Conservation (phyloP, 1,140 invertebrate species). For the Goniozus legneri region DNA sequence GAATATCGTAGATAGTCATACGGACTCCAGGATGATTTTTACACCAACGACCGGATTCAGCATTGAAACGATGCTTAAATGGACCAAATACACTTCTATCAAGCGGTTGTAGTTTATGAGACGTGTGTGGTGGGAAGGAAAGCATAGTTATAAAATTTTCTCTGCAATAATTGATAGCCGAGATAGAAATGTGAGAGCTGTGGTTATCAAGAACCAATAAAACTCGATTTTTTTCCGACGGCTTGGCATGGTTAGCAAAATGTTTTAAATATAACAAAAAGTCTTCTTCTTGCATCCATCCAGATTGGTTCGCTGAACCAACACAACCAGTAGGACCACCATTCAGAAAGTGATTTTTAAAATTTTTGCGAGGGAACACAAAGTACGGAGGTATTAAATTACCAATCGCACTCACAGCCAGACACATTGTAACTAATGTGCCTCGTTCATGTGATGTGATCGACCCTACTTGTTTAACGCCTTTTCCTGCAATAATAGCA, state of each 20-base stretch:
- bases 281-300: constrained; percentile 13
- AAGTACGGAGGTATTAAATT: constrained; percentile 39
- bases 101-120: constrained; percentile 39
- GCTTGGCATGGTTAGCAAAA: constrained; percentile 5
- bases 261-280: constrained; percentile 5
- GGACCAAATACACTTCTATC: constrained; percentile 32
- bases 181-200: constrained; percentile 16
- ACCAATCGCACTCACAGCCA: constrained; percentile 37
- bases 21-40: background rate
- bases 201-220: constrained; percentile 19
- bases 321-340: constrained; percentile 14
- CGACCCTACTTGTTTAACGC: constrained; percentile 36
- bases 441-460: constrained; percentile 37
- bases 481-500: constrained; percentile 15
- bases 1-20: background rate
- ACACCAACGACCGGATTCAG: background rate
- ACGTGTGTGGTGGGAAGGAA: constrained; percentile 24
- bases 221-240: constrained; percentile 5
- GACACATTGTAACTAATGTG: constrained; percentile 27
- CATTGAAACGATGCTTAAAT: constrained; percentile 26
- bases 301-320: constrained; percentile 10
- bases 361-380: constrained; percentile 39
- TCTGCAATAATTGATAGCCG: constrained; percentile 23
- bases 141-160: constrained; percentile 16
- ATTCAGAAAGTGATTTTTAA: constrained; percentile 25